Base-by-base conservation (phyloP, 23 tunicate species). In the Clavelina lepadiformis region DNA sequence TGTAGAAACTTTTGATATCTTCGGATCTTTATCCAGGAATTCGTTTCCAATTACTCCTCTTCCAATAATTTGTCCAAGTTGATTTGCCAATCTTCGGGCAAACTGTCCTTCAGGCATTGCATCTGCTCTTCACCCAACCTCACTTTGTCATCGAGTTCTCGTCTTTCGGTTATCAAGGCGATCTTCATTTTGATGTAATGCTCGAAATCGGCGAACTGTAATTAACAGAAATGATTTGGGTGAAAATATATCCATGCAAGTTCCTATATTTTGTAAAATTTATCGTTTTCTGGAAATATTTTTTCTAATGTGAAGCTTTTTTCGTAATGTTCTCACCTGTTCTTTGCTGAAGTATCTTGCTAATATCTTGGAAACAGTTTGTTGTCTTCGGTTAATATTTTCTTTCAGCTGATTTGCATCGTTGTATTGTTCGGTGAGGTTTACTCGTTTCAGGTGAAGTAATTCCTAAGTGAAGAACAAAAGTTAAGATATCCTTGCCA, bases 121-220 rank as follows among this genome's bases (percentile, higher is more conserved):
- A 86, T 72, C 46, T 86, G 95, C 67, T 86, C 95, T 7, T 78
- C 59, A 56, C 95, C 95, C 1, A 86, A 46, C 58, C 78, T 86
- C 53, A 64, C 32, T 38, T 86, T 78, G 65, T 86, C 95, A 28
- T 72, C 79, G 20, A 86, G 69, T 31, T 86, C 85, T 21, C 95
- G 59, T 32, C 78, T 80, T 51, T 86, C 95, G 75, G 69, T 67
- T 38, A 86, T 86, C n/a, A 86, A 71, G 1, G 79, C 80, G 21
- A 86, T 69, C 62, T 86, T 86, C 95, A 86, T 86, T 51, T 79
- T 78, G 65, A 86, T 78, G 76, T 78, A 86, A 52, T 86, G 95
- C 59, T 86, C 95, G 86, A 65, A 86, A 44, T 77, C 85, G 50
- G 76, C 80, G 35, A 73, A 86, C 79, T 86, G n/a, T n/a, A n/a